Evolutionary conservation across 2,113 vertebrate species (phyloP).

Genomic region (Passerina amoena): DNA sequence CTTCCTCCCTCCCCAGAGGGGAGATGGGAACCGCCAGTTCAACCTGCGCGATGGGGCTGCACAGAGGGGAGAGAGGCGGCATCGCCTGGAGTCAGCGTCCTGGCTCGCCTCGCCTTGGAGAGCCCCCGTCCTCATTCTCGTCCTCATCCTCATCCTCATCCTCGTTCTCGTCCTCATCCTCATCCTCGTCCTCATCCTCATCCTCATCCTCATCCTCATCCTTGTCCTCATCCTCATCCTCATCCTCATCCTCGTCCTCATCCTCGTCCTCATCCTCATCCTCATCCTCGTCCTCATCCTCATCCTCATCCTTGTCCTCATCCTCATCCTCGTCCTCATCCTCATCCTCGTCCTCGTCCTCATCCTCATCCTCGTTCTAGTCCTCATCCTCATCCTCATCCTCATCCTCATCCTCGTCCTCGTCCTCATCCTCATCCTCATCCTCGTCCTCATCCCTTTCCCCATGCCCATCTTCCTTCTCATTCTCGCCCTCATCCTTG

Average conservation of each 20-base stretch:
- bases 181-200: too few relatives aligned
- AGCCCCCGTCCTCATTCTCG: not conserved
- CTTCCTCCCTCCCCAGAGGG: too few relatives aligned
- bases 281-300: too few relatives aligned
- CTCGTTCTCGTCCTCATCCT: too few relatives aligned
- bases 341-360: too few relatives aligned
- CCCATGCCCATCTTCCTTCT: rapidly evolving
- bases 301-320: rapidly evolving
- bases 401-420: too few relatives aligned
- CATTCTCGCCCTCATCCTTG: rapidly evolving
- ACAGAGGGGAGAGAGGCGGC: not conserved
- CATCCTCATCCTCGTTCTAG: too few relatives aligned
- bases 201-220: too few relatives aligned
- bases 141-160: too few relatives aligned
- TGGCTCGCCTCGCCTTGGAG: not conserved
- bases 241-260: too few relatives aligned
- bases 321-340: rapidly evolving
- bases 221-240: not conserved
- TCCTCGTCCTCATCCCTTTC: rapidly evolving
- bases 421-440: rapidly evolving
- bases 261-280: too few relatives aligned
- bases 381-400: not conserved
- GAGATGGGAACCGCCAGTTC: too few relatives aligned
- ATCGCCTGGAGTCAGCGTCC: not conserved
- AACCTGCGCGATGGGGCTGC: rapidly evolving